Percentiles rank a stretch among this genome's conserved stretches.
Conservation (phyloP, 35 echinoderm and acorn worm genomes). For the Acanthaster planci region DNA sequence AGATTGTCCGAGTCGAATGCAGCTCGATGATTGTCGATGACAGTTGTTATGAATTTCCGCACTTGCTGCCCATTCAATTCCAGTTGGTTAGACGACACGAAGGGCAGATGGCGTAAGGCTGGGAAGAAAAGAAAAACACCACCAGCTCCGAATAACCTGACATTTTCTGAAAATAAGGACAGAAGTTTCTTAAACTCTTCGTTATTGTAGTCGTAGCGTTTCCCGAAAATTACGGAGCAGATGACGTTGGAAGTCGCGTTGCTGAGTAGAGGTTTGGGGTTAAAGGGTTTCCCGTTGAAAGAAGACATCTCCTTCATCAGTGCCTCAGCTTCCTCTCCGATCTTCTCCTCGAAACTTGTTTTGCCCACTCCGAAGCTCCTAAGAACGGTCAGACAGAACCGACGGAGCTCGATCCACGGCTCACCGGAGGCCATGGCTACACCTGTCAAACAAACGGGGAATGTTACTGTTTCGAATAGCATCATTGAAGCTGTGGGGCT, state of each 20-base stretch:
- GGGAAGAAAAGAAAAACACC: too few species aligned
- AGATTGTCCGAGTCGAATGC: background rate
- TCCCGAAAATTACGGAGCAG: conserved; percentile 11
- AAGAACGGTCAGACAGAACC: conserved; percentile 61
- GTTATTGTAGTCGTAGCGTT: conserved; percentile 16
- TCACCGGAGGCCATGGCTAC: background rate
- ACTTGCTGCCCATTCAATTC: too few species aligned
- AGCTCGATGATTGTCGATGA: background rate
- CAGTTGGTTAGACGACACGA: too few species aligned
- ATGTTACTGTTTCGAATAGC: too few species aligned
- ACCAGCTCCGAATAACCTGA: too few species aligned
- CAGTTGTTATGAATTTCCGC: background rate
- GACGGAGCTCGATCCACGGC: conserved; percentile 57
- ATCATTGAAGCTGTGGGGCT: too few species aligned
- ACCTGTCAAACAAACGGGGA: background rate
- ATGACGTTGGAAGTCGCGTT: conserved; percentile 46
- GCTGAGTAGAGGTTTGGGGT: conserved; percentile 40
- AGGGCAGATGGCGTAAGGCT: too few species aligned
- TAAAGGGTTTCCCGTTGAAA: conserved; percentile 23
- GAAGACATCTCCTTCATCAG: conserved; percentile 33
- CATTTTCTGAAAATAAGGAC: too few species aligned
- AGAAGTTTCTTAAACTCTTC: background rate
- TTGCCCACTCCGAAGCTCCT: conserved; percentile 78
- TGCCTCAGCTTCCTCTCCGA: conserved; percentile 35
- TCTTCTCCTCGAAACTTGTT: conserved; percentile 53